These are phyloP conservation scores for Agrochola circellaris DNA, from an alignment of 2,888 invertebrate genomes.

Conservation along the genomic window DNA sequence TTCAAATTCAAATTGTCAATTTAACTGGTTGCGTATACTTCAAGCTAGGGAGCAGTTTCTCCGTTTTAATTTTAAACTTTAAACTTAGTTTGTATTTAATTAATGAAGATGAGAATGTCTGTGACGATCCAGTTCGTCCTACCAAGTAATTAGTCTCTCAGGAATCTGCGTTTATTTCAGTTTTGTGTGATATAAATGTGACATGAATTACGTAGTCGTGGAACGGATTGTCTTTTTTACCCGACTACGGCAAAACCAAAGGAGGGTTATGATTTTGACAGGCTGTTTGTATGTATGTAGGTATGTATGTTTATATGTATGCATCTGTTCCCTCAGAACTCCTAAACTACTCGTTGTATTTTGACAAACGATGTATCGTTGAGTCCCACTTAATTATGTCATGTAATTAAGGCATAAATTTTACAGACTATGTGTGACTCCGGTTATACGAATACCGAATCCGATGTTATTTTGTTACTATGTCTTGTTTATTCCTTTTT, in stretches of 20 bases:
- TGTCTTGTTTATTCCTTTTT: neutral
- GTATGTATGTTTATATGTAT: too few relatives aligned
- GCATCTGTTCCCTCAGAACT: too few relatives aligned
- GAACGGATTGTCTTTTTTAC: neutral
- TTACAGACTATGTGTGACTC: neutral
- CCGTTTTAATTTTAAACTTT: conserved; percentile 40
- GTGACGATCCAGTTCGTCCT: neutral
- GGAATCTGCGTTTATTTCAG: neutral
- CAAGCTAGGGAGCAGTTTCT: conserved; percentile 9
- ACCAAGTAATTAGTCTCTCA: neutral
- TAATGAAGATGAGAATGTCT: conserved; percentile 20
- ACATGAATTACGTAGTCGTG: neutral
- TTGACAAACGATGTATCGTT: too few relatives aligned
- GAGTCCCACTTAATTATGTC: too few relatives aligned
- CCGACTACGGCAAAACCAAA: too few relatives aligned
- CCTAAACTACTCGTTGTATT: too few relatives aligned
- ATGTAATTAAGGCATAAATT: neutral
- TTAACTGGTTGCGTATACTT: conserved; percentile 1
- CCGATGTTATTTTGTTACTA: neutral
- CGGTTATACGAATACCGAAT: neutral
- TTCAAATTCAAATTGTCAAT: too few relatives aligned
- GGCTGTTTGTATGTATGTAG: too few relatives aligned
- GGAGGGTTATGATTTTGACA: too few relatives aligned
- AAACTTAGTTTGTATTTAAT: conserved; percentile 34
- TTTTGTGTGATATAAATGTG: neutral